Base-by-base conservation (phyloP, 2,797 vertebrate species). In the Pseudopleuronectes americanus region DNA sequence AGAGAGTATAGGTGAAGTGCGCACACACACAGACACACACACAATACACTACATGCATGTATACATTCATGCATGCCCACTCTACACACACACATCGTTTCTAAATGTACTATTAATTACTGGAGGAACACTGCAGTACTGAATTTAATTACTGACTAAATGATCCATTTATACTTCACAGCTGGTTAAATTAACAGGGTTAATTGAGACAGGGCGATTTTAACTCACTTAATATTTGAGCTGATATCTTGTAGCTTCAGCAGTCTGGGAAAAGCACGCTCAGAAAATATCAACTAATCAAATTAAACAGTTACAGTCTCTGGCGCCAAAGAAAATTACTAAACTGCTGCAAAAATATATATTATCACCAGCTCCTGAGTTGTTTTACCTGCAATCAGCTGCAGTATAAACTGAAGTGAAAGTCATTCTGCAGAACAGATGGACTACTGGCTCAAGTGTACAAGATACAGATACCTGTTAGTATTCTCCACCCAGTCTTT, bases 141-240 rank as follows among this genome's bases (percentile, higher is more conserved):
- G 85, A 87, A 90, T 87, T 93, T 94, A 93, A 94, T 93, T 92
- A 93, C 87, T 57, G 78, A 83, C 90, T 92, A 94, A 94, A 92
- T 93, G 85, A 93, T 89, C 88, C 86, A 92, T 92, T 94, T 91
- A 90, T 87, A 90, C 81, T 91, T 90, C 81, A 84, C 81, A 74
- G 74, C 86, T 78, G 79, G 86, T 84, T 91, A 87, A 92, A 90
- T 91, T 90, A 93, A 87, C 71, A 57, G 86, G 92, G 91, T 91
- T 91, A 93, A 92, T 87, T 90, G 90, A 91, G 89, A 87, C 72
- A 57, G 72, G 83, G 82, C 62, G 69, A 92, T 85, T 89, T 88
- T 84, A 90, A 90, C 89, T 90, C 90, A 89, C 81, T 92, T 93
- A 92, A 90, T 87, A 88, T 90, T 90, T 89, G 87, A 89, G 78